Evolutionary conservation across 53 echinoderm and acorn worm genomes (phyloP).

Genomic region (Astropecten irregularis): DNA sequence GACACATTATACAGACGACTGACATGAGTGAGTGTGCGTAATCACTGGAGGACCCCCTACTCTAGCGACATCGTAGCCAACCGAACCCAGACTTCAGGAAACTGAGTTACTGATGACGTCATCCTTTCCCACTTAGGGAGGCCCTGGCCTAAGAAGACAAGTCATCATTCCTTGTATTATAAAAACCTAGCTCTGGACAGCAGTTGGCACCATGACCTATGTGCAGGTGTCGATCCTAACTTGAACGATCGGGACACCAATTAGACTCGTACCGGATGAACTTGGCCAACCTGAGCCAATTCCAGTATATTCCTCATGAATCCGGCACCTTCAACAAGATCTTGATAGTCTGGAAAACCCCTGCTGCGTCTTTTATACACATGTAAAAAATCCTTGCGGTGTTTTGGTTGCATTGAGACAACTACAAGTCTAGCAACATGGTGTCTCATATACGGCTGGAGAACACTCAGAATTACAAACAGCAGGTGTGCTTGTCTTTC

Average conservation of each 20-base stretch:
- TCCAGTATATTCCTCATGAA: too few relatives aligned
- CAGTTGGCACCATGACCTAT: neutral
- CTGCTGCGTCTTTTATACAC: too few relatives aligned
- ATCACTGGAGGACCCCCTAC: too few relatives aligned
- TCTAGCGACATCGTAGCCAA: neutral
- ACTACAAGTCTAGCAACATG: too few relatives aligned
- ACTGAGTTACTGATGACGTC: conserved; percentile 13
- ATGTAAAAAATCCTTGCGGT: neutral
- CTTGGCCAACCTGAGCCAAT: neutral
- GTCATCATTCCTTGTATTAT: too few relatives aligned
- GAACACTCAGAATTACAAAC: conserved; percentile 85
- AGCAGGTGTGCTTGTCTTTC: conserved; percentile 93
- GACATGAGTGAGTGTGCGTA: too few relatives aligned
- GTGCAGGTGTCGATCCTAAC: conserved; percentile 10
- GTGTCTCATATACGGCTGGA: conserved; percentile 93
- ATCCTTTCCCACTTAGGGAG: too few relatives aligned
- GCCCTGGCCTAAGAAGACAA: too few relatives aligned
- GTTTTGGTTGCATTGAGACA: too few relatives aligned
- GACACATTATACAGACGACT: too few relatives aligned
- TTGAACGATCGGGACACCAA: neutral
- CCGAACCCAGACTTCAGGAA: conserved; percentile 26
- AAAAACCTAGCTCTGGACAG: neutral
- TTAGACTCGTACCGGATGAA: neutral
- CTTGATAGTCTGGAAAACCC: too few relatives aligned
- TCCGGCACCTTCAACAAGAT: too few relatives aligned